phyloP scores from a whole-genome alignment of 2,113 vertebrate genomes.

The Falco punctatus region DNA sequence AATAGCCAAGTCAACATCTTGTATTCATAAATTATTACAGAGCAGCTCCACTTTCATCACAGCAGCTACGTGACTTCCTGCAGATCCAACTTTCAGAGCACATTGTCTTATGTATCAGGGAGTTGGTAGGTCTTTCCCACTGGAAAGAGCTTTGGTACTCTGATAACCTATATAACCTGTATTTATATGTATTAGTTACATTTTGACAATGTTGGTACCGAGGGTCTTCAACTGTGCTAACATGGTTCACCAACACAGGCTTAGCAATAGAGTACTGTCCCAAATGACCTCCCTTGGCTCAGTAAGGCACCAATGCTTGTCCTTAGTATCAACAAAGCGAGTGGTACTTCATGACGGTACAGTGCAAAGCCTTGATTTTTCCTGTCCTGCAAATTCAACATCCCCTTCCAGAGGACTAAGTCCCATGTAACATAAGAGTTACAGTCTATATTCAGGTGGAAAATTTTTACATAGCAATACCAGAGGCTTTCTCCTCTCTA shows the following conservation, averaged over 20 bases:
- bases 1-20: not conserved
- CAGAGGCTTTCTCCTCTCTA: not conserved
- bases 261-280: not conserved
- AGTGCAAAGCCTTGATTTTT: not conserved
- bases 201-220: not conserved
- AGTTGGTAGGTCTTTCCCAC: not conserved
- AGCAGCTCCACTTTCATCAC: not conserved
- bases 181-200: not conserved
- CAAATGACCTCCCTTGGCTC: not conserved
- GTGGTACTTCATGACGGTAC: not conserved
- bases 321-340: not conserved
- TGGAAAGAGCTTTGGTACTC: not conserved
- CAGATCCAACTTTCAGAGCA: not conserved
- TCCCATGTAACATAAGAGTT: not conserved
- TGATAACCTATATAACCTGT: not conserved
- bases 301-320: not conserved
- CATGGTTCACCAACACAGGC: not conserved
- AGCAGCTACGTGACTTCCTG: not conserved
- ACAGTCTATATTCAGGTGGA: not conserved
- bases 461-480: not conserved
- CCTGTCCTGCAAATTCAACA: not conserved
- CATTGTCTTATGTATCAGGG: not conserved
- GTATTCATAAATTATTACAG: constrained; percentile 21
- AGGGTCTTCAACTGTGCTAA: not conserved
- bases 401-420: not conserved